Base-by-base conservation (phyloP, 1,140 invertebrate species). In the Bilobella aurantiaca region DNA sequence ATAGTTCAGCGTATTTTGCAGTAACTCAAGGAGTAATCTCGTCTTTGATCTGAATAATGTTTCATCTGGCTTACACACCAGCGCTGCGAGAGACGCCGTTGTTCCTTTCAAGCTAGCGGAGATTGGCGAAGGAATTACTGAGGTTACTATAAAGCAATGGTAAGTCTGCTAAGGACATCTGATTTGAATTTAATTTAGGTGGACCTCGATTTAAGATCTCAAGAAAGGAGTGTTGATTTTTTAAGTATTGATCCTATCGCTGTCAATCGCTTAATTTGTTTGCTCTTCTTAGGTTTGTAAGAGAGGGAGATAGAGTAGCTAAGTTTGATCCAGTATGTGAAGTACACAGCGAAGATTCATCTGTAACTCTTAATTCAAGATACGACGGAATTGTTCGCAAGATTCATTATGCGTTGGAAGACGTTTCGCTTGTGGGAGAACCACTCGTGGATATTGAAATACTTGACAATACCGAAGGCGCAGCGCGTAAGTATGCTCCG, bases 321-420 rank as follows among this genome's bases (percentile, higher is more conserved):
- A 93, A 99, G 80, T 99, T 99, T 79, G 95, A 99, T 77, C 89
- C 93, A 73, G 89, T 99, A 66, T 99, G 96, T 80, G 95, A 98
- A 80, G 96, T 99, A n/a, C 94, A 99, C 77, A 98, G 95, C 78
- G 96, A 99, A 79, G 99, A 99, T 80, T 96, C 96, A 0, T 92
- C 94, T 1, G 96, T 98, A 0, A 98, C 94, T 21, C 99, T 99
- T 68, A 97, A 95, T 2, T 96, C 93, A 77, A 84, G 95, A 65
- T 99, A 92, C 78, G 93, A 97, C 79, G 96, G 96, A 5, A 78
- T 88, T 62, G 83, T 98, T 67, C 85, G 80, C 49, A 88, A 87
- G 75, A 74, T 97, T 28, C 82, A 96, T 80, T 87, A 96, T 77
- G 82, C 88, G 47, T 81, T 95, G 2, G 92, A 98, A 76, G 88